Evolutionary conservation across 2,888 invertebrate genomes (phyloP).

Genomic region (Microplitis deprimator): DNA sequence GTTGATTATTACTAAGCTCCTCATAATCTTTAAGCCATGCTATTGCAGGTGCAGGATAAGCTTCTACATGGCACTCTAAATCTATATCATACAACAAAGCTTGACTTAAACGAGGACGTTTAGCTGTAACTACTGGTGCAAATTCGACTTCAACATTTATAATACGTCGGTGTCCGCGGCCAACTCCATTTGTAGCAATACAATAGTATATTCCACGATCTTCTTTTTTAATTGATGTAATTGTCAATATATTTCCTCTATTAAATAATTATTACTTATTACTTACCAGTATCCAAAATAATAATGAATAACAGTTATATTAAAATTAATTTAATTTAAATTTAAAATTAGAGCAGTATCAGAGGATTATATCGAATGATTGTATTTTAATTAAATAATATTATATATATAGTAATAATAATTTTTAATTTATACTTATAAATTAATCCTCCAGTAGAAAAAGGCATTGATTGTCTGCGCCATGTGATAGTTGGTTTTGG

Average conservation of each 20-base stretch:
- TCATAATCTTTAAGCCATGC: constrained; percentile 91
- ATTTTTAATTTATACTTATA: constrained; percentile 73
- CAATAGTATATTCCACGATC: constrained; percentile 95
- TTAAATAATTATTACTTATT: constrained; percentile 47
- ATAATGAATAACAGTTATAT: no score
- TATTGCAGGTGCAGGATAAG: constrained; percentile 94
- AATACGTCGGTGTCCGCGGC: constrained; percentile 86
- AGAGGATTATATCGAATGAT: no score
- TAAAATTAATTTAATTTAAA: no score
- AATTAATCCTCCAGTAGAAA: constrained; percentile 89
- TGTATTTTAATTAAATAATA: no score
- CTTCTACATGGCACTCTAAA: constrained; percentile 93
- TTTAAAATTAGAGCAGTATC: no score
- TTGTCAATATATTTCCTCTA: constrained; percentile 86
- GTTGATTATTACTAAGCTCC: constrained; percentile 89
- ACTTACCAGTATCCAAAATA: no score
- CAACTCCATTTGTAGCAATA: constrained; percentile 91
- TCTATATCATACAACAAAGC: constrained; percentile 96
- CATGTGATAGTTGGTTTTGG: constrained; percentile 89
- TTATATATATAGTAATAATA: constrained; percentile 23
- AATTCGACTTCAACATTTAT: constrained; percentile 94
- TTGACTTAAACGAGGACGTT: constrained; percentile 86
- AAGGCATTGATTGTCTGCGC: constrained; percentile 93
- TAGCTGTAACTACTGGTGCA: constrained; percentile 88
- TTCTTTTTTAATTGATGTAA: constrained; percentile 85